phyloP scores from a whole-genome alignment of 1,140 invertebrate species.

The Hesperophylax magnus region DNA sequence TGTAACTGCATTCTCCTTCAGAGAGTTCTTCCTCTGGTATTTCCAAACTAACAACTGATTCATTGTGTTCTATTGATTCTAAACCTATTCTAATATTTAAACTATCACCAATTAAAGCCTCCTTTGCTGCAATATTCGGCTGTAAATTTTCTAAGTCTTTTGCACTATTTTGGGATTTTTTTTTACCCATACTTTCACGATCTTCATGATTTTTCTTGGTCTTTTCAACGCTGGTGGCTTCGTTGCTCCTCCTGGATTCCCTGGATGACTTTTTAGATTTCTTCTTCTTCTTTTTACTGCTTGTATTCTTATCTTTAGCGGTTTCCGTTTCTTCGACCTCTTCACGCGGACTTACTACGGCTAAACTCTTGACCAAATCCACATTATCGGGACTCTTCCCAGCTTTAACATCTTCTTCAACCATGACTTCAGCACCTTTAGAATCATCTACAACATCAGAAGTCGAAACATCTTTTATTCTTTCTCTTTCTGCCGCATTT shows the following conservation, averaged over 20 bases:
- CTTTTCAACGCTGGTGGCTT: background rate
- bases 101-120: background rate
- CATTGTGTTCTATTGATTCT: background rate
- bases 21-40: slow-evolving; percentile 32
- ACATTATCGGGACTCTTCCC: background rate
- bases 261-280: slow-evolving; percentile 40
- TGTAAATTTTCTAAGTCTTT: slow-evolving; percentile 45
- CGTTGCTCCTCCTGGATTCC: slow-evolving; percentile 10
- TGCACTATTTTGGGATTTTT: slow-evolving; percentile 38
- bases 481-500: too few species aligned
- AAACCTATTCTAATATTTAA: background rate
- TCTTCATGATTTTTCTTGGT: background rate
- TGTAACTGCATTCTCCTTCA: slow-evolving; percentile 54
- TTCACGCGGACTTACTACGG: background rate
- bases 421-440: background rate
- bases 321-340: background rate
- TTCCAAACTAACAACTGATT: background rate
- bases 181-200: slow-evolving; percentile 25
- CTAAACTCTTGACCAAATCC: too few species aligned
- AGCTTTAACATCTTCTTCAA: background rate
- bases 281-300: slow-evolving; percentile 28
- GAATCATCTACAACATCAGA: background rate
- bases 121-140: background rate
- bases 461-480: too few species aligned
- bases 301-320: too few species aligned